phyloP scores from a whole-genome alignment of 1,140 invertebrate species.

The Drosophila nasuta region DNA sequence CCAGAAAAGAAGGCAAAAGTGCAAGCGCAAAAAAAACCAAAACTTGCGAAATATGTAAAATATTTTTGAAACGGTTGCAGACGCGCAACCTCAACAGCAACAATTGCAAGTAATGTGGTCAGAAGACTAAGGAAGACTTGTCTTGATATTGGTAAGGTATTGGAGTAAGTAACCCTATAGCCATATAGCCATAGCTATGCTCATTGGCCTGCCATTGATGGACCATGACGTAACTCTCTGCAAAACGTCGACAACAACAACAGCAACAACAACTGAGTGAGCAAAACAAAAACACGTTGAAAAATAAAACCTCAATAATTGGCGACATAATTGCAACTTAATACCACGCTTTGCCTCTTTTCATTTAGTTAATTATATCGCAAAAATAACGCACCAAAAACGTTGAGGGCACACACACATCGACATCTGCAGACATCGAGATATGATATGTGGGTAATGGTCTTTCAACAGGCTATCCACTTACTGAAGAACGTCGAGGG shows the following conservation, averaged over 20 bases:
- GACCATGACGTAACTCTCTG: conserved; percentile 33
- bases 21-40: background rate
- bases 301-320: conserved; percentile 82
- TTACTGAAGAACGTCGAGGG: conserved; percentile 25
- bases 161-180: conserved; percentile 59
- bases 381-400: conserved; percentile 58
- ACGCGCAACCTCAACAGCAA: conserved; percentile 47
- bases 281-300: conserved; percentile 72
- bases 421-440: conserved; percentile 24
- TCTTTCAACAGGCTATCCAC: conserved; percentile 49
- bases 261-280: conserved; percentile 30
- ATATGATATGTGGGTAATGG: conserved; percentile 35
- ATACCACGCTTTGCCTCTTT: conserved; percentile 78
- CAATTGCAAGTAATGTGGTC: conserved; percentile 18
- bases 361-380: conserved; percentile 82
- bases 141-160: conserved; percentile 22
- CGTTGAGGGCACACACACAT: conserved; percentile 24
- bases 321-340: conserved; percentile 83
- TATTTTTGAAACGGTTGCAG: conserved; percentile 77
- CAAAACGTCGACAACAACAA: conserved; percentile 35
- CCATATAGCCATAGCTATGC: conserved; percentile 17
- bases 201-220: conserved; percentile 36
- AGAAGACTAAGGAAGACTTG: conserved; percentile 6
- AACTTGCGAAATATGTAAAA: conserved; percentile 65
- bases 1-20: conserved; percentile 7